Percentiles rank a stretch among this genome's conserved stretches.
phyloP scores from a whole-genome alignment of 2,797 vertebrate species.

The Dicrostonyx torquatus region DNA sequence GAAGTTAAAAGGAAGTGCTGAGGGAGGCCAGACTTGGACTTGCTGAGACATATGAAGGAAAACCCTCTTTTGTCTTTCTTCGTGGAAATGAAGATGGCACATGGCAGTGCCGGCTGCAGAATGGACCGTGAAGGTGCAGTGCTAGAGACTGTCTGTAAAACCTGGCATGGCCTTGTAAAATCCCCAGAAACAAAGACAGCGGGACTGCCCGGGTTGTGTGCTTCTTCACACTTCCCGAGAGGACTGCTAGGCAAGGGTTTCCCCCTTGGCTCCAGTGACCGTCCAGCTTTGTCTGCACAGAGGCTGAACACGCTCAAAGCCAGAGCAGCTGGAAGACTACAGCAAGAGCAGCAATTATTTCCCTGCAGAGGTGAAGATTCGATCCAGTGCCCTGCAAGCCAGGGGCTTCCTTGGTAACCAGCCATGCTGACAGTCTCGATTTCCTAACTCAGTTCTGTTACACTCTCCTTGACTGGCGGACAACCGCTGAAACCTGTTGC shows the following conservation, averaged over 20 bases:
- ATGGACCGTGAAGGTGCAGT: accelerated
- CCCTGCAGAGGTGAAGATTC: background rate
- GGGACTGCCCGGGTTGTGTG: accelerated
- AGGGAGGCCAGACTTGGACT: background rate
- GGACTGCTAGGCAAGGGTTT: background rate
- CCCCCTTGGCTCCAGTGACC: too few relatives aligned
- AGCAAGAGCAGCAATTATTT: background rate
- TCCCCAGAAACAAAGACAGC: accelerated
- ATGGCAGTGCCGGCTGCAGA: accelerated
- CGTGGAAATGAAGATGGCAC: background rate
- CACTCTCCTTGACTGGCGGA: background rate
- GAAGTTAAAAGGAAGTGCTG: background rate
- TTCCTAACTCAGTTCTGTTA: background rate
- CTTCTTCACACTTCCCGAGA: background rate
- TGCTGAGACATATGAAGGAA: background rate
- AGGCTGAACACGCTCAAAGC: background rate
- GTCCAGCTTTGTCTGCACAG: background rate
- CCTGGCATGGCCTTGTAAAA: background rate
- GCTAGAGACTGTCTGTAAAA: background rate
- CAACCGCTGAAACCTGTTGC: background rate
- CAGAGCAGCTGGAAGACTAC: background rate
- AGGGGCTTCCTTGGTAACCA: background rate
- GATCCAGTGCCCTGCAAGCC: background rate
- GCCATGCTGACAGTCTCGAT: background rate
- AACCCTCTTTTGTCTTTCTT: background rate